These are phyloP conservation scores for Beris chalybata DNA, from an alignment of 2,888 invertebrate genomes.

Conservation along the genomic window DNA sequence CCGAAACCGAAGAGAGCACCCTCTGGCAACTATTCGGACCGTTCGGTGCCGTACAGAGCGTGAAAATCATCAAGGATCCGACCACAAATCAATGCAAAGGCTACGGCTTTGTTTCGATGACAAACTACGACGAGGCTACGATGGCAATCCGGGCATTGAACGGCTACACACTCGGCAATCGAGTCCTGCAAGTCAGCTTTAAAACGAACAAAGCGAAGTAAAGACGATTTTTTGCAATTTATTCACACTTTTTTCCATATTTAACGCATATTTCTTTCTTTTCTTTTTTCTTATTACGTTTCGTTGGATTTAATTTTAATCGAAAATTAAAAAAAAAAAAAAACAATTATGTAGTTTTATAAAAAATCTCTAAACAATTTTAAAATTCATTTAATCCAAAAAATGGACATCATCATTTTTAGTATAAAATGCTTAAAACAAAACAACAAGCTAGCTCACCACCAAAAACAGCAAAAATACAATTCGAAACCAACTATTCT, in stretches of 20 bases:
- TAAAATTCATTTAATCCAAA: too few relatives aligned
- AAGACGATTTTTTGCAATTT: conserved; percentile 35
- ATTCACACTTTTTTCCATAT: not conserved
- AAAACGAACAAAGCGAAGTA: conserved; percentile 83
- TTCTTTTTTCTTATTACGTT: too few relatives aligned
- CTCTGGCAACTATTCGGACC: conserved; percentile 93
- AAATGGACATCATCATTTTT: too few relatives aligned
- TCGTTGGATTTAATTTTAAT: too few relatives aligned
- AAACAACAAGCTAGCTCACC: too few relatives aligned
- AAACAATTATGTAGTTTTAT: too few relatives aligned
- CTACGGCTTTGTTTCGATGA: conserved; percentile 98
- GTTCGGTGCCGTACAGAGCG: conserved; percentile 72
- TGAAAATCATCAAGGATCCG: conserved; percentile 94
- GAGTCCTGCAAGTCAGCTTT: conserved; percentile 96
- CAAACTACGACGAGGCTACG: conserved; percentile 95
- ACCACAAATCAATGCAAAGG: conserved; percentile 98
- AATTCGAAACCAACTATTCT: too few relatives aligned
- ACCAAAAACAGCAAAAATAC: too few relatives aligned
- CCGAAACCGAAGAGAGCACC: conserved; percentile 93
- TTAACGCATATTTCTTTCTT: too few relatives aligned
- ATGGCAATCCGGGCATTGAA: conserved; percentile 95
- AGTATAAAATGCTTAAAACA: too few relatives aligned
- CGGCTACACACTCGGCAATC: conserved; percentile 92
- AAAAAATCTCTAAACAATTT: too few relatives aligned
- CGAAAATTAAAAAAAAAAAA: too few relatives aligned